These are phyloP conservation scores for Sylvilagus bachmani DNA, from an alignment of 2,113 vertebrate genomes.

Conservation along the genomic window DNA sequence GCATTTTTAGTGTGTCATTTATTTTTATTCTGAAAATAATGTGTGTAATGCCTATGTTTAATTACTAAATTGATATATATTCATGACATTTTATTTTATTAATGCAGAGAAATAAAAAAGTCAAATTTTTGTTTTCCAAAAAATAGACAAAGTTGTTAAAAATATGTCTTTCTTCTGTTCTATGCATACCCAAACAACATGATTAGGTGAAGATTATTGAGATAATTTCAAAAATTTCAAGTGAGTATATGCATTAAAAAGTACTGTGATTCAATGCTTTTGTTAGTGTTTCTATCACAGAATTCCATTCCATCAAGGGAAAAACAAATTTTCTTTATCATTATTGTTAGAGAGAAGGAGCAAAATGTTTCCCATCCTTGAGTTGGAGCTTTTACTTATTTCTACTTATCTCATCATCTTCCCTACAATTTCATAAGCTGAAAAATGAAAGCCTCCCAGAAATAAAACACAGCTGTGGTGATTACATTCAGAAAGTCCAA, in stretches of 20 bases:
- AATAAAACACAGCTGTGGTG: slow-evolving; percentile 84
- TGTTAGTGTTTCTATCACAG: slow-evolving; percentile 45
- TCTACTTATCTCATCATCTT: slow-evolving; percentile 84
- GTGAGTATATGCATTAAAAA: not conserved
- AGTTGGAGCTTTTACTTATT: slow-evolving; percentile 75
- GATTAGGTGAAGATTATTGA: not conserved
- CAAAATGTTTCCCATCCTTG: slow-evolving; percentile 77
- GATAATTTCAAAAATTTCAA: slow-evolving; percentile 26
- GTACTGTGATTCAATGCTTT: slow-evolving; percentile 20
- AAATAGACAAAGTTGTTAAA: not conserved
- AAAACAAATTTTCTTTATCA: slow-evolving; percentile 78
- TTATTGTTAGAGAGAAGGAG: slow-evolving; percentile 52
- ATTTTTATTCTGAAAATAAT: not conserved
- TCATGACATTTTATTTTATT: not conserved
- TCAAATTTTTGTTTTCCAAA: not conserved
- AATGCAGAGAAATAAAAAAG: not conserved
- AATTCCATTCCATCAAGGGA: slow-evolving; percentile 20
- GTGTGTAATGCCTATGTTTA: not conserved
- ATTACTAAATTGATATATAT: not conserved
- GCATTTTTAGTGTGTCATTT: not conserved
- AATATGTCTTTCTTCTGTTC: not conserved
- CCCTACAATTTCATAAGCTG: slow-evolving; percentile 83
- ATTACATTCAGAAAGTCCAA: slow-evolving; percentile 75
- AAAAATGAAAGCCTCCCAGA: slow-evolving; percentile 77
- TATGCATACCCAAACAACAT: not conserved